These are phyloP conservation scores for Natator depressus DNA, from an alignment of 2,113 vertebrate genomes.

Conservation along the genomic window DNA sequence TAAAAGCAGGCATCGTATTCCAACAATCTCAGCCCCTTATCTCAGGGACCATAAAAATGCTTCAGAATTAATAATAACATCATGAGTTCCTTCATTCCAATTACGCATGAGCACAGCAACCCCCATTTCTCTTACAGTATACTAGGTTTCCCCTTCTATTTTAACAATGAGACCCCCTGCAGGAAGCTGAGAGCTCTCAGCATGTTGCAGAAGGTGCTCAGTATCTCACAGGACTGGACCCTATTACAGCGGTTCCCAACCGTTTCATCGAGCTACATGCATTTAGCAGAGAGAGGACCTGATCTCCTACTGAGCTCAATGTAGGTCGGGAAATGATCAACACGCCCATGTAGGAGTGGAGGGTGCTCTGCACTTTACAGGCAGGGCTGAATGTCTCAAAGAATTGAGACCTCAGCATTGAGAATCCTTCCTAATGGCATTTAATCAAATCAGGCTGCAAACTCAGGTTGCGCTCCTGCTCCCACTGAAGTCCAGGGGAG, in stretches of 20 bases:
- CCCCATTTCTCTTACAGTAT: neutral
- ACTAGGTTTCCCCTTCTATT: neutral
- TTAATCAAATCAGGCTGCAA: neutral
- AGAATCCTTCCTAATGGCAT: constrained; percentile 3
- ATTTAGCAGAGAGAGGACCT: neutral
- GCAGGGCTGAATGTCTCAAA: neutral
- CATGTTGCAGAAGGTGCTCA: neutral
- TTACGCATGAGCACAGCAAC: neutral
- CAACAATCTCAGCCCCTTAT: neutral
- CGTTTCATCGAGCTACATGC: neutral
- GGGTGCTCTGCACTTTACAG: neutral
- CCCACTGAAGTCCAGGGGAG: neutral
- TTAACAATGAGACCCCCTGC: neutral
- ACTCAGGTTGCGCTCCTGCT: neutral
- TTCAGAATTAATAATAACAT: neutral
- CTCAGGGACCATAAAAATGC: fast-evolving
- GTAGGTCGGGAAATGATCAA: neutral
- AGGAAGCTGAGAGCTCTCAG: neutral
- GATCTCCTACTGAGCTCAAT: constrained; percentile 15
- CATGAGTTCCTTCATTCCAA: neutral
- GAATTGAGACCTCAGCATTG: fast-evolving
- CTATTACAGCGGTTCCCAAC: neutral
- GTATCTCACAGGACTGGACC: neutral
- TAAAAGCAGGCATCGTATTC: neutral
- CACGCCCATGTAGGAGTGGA: fast-evolving